Percentiles rank a stretch among this genome's conserved stretches.
phyloP scores from a whole-genome alignment of 1,140 invertebrate genomes.

The Drosophila kanapiae region DNA sequence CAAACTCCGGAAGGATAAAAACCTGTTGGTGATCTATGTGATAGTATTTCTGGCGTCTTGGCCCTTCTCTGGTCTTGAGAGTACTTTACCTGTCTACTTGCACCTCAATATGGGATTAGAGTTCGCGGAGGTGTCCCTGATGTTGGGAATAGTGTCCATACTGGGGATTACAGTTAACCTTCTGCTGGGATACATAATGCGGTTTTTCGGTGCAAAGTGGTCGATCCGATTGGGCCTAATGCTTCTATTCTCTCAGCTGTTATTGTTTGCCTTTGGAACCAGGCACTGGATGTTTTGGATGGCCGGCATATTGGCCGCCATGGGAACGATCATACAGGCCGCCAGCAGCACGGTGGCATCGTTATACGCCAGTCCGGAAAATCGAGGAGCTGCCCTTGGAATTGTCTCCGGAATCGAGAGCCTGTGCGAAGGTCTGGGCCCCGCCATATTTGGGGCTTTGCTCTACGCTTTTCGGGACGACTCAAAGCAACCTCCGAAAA shows the following conservation, averaged over 20 bases:
- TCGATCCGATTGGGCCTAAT: slow-evolving; percentile 98
- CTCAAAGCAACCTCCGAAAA: slow-evolving; percentile 89
- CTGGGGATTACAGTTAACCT: slow-evolving; percentile 98
- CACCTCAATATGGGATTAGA: slow-evolving; percentile 98
- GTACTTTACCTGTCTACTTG: slow-evolving; percentile 99
- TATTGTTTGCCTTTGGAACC: slow-evolving; percentile 96
- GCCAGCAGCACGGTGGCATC: slow-evolving; percentile 99
- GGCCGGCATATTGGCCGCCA: slow-evolving; percentile 96
- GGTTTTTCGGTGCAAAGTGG: slow-evolving; percentile 94
- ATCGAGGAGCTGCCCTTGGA: slow-evolving; percentile 99
- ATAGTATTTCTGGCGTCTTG: slow-evolving; percentile 98
- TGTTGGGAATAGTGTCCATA: slow-evolving; percentile 98
- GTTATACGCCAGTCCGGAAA: slow-evolving; percentile 97
- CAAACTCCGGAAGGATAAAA: slow-evolving; percentile 97
- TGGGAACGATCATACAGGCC: slow-evolving; percentile 98
- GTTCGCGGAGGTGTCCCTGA: slow-evolving; percentile 96
- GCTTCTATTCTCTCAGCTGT: slow-evolving; percentile 98
- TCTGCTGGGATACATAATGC: slow-evolving; percentile 94
- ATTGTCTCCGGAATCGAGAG: slow-evolving; percentile 98
- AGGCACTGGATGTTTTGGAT: slow-evolving; percentile 98
- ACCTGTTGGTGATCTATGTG: slow-evolving; percentile 97
- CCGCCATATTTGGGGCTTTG: slow-evolving; percentile 98
- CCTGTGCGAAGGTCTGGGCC: slow-evolving; percentile 96
- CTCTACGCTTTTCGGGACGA: slow-evolving; percentile 99
- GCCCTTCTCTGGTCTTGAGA: slow-evolving; percentile 99